Evolutionary conservation across 2,888 invertebrate genomes (phyloP).

Genomic region (Agonum fuliginosum): DNA sequence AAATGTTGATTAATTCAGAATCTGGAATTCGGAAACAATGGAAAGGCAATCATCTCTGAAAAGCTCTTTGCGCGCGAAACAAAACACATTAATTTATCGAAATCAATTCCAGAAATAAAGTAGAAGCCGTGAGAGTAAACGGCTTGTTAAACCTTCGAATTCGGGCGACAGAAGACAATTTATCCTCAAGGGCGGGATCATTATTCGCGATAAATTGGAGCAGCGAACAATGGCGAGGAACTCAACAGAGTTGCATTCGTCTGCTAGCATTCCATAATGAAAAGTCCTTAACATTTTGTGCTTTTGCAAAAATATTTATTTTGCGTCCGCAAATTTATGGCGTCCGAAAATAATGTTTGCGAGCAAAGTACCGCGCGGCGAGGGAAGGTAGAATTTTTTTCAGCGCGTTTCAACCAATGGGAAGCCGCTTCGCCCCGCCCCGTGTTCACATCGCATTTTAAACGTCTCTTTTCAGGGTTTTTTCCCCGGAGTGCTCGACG

Average conservation of each 20-base stretch:
- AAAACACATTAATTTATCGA: constrained; percentile 43
- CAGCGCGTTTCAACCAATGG: constrained; percentile 72
- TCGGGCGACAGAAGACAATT: constrained; percentile 46
- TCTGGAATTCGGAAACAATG: constrained; percentile 34
- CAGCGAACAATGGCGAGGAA: background rate
- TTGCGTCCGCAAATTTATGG: constrained; percentile 73
- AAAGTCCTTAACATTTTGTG: constrained; percentile 73
- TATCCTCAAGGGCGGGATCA: constrained; percentile 42
- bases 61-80: constrained; percentile 39
- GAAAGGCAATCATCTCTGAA: constrained; percentile 42
- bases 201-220: constrained; percentile 54
- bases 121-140: background rate
- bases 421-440: constrained; percentile 66
- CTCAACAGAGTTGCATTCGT: background rate
- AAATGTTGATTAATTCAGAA: too few species aligned
- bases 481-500: constrained; percentile 39
- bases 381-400: constrained; percentile 67
- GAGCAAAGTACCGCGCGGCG: constrained; percentile 67
- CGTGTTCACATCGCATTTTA: constrained; percentile 59
- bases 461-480: constrained; percentile 55
- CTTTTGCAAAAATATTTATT: constrained; percentile 74
- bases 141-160: constrained; percentile 52
- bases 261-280: constrained; percentile 68
- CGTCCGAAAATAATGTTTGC: constrained; percentile 73
- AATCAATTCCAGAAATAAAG: constrained; percentile 49